Percentiles rank a stretch among this genome's conserved stretches.
These are phyloP conservation scores for Euphydryas editha DNA, from an alignment of 2,888 invertebrate genomes.

Conservation along the genomic window DNA sequence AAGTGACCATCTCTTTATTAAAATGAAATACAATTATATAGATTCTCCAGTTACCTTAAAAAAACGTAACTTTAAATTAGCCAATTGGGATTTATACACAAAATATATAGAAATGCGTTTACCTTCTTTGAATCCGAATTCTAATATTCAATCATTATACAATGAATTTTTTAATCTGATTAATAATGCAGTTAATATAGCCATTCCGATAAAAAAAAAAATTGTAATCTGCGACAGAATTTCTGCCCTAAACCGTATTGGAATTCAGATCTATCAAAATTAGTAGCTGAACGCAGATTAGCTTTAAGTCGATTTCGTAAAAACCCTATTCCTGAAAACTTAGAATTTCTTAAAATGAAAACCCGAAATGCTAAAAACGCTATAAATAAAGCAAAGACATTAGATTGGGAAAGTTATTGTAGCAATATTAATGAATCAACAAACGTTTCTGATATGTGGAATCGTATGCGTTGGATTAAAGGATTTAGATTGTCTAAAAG, in stretches of 20 bases:
- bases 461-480: constrained; percentile 14
- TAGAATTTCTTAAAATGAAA: constrained; percentile 25
- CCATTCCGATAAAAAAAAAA: constrained; percentile 30
- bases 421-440: neutral
- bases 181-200: constrained; percentile 26
- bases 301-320: constrained; percentile 32
- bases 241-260: constrained; percentile 40
- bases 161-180: constrained; percentile 13
- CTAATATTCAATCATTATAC: no score
- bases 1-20: constrained; percentile 36
- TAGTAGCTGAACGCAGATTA: constrained; percentile 37
- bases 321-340: constrained; percentile 39
- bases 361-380: constrained; percentile 18
- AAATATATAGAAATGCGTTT: no score
- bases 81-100: no score
- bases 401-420: neutral
- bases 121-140: no score
- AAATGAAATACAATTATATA: constrained; percentile 6
- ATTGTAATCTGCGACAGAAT: constrained; percentile 14
- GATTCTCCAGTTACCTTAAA: no score
- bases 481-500: neutral
- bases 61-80: no score
- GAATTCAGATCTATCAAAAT: constrained; percentile 33
- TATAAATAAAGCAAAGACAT: neutral
- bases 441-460: constrained; percentile 9